Conservation (phyloP, 2,797 vertebrate genomes). For the Protosalanx chinensis region DNA sequence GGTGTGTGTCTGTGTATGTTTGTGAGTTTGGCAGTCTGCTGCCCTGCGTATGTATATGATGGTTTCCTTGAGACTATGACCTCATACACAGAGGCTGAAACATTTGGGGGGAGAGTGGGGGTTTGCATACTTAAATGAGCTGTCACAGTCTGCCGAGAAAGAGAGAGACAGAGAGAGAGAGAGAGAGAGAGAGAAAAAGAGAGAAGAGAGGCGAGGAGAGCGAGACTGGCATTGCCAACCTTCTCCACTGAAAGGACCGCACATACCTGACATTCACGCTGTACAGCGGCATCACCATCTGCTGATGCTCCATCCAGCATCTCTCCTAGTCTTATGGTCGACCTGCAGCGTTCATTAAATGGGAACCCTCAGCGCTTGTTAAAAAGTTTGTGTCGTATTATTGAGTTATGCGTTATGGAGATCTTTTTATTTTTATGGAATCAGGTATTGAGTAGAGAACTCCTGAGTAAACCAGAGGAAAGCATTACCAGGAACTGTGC, state of each 20-base stretch:
- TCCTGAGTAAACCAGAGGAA: no score
- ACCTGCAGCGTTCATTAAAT: background rate
- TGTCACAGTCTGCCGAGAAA: constrained; percentile 28
- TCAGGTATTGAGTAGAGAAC: no score
- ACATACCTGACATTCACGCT: background rate
- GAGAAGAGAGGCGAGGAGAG: background rate
- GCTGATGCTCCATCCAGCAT: background rate
- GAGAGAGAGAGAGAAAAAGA: constrained; percentile 6
- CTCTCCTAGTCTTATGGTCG: background rate
- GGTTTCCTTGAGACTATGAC: constrained; percentile 27
- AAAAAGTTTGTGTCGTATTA: background rate
- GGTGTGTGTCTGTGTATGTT: no score
- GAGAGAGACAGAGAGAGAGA: constrained; percentile 6
- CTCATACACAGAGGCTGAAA: constrained; percentile 28
- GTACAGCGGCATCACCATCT: no score
- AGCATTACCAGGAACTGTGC: no score
- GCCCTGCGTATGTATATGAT: constrained; percentile 21
- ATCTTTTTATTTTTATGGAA: no score
- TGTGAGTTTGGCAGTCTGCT: constrained; percentile 4
- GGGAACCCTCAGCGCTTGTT: background rate
- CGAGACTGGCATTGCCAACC: background rate
- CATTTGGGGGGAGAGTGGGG: constrained; percentile 1
- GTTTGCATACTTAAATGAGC: constrained; percentile 48
- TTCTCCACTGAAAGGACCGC: background rate
- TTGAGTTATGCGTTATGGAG: no score